phyloP scores from a whole-genome alignment of 2,113 vertebrate genomes.

The Serilophus lunatus region DNA sequence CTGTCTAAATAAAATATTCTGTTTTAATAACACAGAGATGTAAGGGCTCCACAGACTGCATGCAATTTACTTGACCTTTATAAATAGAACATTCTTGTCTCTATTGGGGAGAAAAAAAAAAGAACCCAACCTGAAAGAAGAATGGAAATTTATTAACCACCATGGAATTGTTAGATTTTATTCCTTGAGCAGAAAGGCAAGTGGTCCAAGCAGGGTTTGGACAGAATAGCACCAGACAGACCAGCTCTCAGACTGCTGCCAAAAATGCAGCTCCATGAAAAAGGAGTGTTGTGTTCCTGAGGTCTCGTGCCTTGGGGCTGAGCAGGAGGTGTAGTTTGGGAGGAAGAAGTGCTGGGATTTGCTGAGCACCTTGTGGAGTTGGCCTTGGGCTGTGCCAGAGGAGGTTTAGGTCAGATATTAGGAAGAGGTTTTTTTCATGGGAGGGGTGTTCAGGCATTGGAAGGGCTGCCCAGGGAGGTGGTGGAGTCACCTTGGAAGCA shows the following conservation, averaged over 20 bases:
- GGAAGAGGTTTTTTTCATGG: background rate
- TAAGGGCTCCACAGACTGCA: background rate
- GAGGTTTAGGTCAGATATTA: background rate
- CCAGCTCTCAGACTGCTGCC: background rate
- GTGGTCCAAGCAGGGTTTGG: background rate
- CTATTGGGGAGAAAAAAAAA: background rate
- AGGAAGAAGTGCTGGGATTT: background rate
- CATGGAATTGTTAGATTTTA: background rate
- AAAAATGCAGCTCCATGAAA: background rate
- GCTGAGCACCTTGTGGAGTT: background rate
- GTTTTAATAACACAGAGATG: background rate
- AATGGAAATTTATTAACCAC: background rate
- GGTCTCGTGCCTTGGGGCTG: background rate
- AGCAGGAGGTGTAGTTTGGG: background rate
- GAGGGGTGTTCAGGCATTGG: background rate
- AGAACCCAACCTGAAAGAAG: background rate
- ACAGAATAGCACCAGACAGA: background rate
- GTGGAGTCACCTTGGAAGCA: background rate
- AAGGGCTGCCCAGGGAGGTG: background rate
- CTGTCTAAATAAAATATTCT: slow-evolving; percentile 13
- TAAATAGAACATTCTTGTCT: background rate
- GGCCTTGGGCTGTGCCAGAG: background rate
- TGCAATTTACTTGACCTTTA: slow-evolving; percentile 26
- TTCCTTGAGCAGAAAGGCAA: background rate
- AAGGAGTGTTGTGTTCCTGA: background rate